Percentiles rank a stretch among this genome's conserved stretches.
These are phyloP conservation scores for Sphinx pinastri DNA, from an alignment of 2,888 invertebrate species.

Conservation along the genomic window DNA sequence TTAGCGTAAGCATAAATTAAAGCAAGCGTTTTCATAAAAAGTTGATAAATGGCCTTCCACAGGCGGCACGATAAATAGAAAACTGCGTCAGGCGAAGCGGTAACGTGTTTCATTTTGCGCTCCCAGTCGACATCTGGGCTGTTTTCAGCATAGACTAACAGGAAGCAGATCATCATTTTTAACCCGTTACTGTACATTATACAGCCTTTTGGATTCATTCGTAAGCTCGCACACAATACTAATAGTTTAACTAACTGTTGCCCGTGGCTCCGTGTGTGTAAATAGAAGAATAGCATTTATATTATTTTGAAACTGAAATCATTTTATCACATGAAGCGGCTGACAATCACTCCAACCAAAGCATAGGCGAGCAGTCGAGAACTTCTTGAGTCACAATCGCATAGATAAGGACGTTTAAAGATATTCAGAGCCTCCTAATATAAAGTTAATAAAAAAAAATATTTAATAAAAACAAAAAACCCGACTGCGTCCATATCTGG, in stretches of 20 bases:
- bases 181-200: slow-evolving; percentile 9
- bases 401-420: too few species aligned
- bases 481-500: too few species aligned
- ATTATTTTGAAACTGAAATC: not conserved
- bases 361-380: too few species aligned
- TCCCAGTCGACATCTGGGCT: slow-evolving; percentile 73
- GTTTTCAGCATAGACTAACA: slow-evolving; percentile 56
- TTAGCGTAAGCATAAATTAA: slow-evolving; percentile 82
- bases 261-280: too few species aligned
- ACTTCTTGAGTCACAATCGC: too few species aligned
- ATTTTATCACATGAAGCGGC: not conserved
- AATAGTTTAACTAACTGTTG: not conserved
- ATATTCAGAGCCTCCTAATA: too few species aligned
- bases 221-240: not conserved
- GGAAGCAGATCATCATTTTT: slow-evolving; percentile 22
- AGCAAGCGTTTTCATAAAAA: slow-evolving; percentile 81
- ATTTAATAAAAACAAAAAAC: too few species aligned
- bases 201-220: slow-evolving; percentile 37
- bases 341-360: too few species aligned
- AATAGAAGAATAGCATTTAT: too few species aligned
- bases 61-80: slow-evolving; percentile 75
- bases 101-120: slow-evolving; percentile 80
- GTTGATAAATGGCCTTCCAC: slow-evolving; percentile 81
- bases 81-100: slow-evolving; percentile 73
- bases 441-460: too few species aligned